Conservation (phyloP, 2,113 vertebrate genomes). For the Percopsis transmontana region DNA sequence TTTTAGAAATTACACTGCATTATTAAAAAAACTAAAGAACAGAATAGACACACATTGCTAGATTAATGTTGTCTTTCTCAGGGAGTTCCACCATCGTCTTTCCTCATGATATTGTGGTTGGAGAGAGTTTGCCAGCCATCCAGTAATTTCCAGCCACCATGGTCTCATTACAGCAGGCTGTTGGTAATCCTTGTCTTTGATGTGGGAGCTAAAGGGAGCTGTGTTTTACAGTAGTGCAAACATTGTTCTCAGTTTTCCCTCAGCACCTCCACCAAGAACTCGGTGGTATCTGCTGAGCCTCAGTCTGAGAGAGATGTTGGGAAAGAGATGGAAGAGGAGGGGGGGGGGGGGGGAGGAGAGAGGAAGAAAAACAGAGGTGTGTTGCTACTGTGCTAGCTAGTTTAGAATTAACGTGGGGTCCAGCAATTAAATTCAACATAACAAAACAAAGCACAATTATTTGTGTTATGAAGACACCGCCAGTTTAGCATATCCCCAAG, state of each 20-base stretch:
- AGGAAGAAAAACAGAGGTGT: conserved; percentile 7
- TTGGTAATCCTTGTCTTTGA: conserved; percentile 74
- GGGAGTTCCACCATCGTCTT: conserved; percentile 52
- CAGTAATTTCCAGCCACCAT: conserved; percentile 54
- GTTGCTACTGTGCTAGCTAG: conserved; percentile 18
- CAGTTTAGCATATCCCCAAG: neutral
- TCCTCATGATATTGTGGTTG: conserved; percentile 42
- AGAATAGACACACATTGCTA: conserved; percentile 61
- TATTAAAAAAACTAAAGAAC: conserved; percentile 18
- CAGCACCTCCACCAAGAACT: conserved; percentile 63
- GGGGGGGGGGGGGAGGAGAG: neutral
- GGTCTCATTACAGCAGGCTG: conserved; percentile 72
- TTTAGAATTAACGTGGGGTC: conserved; percentile 28
- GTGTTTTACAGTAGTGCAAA: conserved; percentile 66
- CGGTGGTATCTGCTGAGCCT: conserved; percentile 41
- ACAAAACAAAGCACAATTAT: too few species aligned
- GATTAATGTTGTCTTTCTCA: conserved; percentile 68
- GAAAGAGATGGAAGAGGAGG: neutral
- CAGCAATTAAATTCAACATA: too few species aligned
- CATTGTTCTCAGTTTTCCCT: conserved; percentile 52
- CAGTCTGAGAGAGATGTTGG: conserved; percentile 1
- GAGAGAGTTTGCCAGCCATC: conserved; percentile 40
- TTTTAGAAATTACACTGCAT: neutral
- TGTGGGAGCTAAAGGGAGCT: conserved; percentile 63
- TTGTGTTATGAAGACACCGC: too few species aligned